Base-by-base conservation (phyloP, 2,113 vertebrate genomes). In the Sardina pilchardus region DNA sequence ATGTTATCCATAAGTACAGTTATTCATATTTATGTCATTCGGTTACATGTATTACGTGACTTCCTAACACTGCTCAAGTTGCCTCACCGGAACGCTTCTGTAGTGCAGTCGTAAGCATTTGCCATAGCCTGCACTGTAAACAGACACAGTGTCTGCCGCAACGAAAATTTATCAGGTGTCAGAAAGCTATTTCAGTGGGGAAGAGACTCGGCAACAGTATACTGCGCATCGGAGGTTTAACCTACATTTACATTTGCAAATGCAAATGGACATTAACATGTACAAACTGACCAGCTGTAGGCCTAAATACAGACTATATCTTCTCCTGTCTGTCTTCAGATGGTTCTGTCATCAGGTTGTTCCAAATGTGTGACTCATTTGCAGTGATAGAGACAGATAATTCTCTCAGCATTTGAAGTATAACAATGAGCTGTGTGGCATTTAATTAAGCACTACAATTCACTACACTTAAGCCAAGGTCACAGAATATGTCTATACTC, bases 171-270 rank as follows among this genome's bases (percentile, higher is more conserved):
- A 78, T 78, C 71, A 36, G 71, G 71, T 78, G 71, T 39, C 71
- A 78, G 71, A 36, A 78, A 78, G 71, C 71, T 78, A 78, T 78
- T 78, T 78, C 34, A 34, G 71, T 78, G 71, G 8, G 71, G 71
- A 78, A 36, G 71, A 78, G 30, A 78, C 71, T 78, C 14, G n/a
- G 34, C 34, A 36, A 78, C 71, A 36, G 71, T 30, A 36, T 17
- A 36, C 34, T 7, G 26, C 30, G 8, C 63, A 16, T 71, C 63
- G 26, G 26, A 78, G 39, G 71, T 78, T 34, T 78, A 78, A 78
- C 71, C 71, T 30, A 71, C 63, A 71, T 71, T 71, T 34, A n/a
- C 2, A 26, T 6, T 30, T 26, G 21, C 56, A 24, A 67, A 26
- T 67, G n/a, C 63, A 30, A 12, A 9, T 67, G 1, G n/a, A 14